These are phyloP conservation scores for Microcebus tavaratra DNA, from an alignment of 2,113 vertebrate genomes.

Conservation along the genomic window DNA sequence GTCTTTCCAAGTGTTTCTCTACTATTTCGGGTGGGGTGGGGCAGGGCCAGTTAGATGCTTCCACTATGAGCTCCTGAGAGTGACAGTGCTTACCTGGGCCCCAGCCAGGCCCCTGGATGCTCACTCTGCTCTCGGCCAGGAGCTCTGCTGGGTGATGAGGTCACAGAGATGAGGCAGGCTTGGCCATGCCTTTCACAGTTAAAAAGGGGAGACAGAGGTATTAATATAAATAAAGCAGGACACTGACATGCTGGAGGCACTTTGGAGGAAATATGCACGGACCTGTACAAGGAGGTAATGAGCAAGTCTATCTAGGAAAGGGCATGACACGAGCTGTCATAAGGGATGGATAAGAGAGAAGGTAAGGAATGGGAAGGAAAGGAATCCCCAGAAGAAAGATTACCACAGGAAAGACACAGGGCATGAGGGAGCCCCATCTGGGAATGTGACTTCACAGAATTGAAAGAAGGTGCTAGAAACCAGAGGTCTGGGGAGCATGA, in stretches of 20 bases:
- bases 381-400: not conserved
- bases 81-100: not conserved
- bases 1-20: not conserved
- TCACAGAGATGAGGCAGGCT: not conserved
- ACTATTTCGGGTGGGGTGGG: not conserved
- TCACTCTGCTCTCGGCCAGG: not conserved
- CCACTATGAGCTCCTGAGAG: not conserved
- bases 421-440: not conserved
- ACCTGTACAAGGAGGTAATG: not conserved
- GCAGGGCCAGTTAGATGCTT: accelerated
- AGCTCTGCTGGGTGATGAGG: not conserved
- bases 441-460: not conserved
- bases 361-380: not conserved
- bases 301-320: not conserved
- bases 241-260: not conserved
- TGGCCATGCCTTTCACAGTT: not conserved
- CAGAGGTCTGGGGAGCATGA: not conserved
- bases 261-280: not conserved
- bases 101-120: not conserved
- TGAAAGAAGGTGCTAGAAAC: not conserved
- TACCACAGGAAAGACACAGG: not conserved
- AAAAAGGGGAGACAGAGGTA: not conserved
- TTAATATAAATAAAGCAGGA: not conserved
- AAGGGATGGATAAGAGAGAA: not conserved
- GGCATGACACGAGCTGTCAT: not conserved